Conservation (phyloP, 2,888 invertebrate genomes). For the Deroplatys truncata region DNA sequence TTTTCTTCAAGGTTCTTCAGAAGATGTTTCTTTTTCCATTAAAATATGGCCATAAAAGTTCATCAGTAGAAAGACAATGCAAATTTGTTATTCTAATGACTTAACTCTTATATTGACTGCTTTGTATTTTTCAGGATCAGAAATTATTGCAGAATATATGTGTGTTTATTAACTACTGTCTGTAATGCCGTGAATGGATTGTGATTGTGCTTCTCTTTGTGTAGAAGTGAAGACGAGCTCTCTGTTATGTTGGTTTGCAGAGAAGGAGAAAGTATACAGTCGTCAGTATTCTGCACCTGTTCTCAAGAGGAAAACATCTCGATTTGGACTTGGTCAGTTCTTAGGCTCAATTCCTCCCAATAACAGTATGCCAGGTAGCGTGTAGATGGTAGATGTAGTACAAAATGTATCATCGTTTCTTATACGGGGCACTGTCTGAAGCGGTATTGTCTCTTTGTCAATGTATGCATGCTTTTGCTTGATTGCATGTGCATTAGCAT, state of each 20-base stretch:
- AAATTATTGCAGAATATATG: slow-evolving; percentile 17
- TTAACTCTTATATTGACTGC: neutral
- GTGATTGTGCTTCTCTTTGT: neutral
- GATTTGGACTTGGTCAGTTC: slow-evolving; percentile 86
- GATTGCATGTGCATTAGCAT: neutral
- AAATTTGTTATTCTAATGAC: neutral
- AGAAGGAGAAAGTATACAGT: slow-evolving; percentile 81
- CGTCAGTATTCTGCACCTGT: slow-evolving; percentile 95
- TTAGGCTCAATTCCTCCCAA: slow-evolving; percentile 55
- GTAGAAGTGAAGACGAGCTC: neutral
- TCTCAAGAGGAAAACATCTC: slow-evolving; percentile 86
- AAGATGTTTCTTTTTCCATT: neutral
- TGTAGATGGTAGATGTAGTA: slow-evolving; percentile 40
- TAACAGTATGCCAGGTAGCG: slow-evolving; percentile 58
- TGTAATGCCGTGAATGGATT: neutral
- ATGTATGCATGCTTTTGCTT: neutral
- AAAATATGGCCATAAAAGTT: neutral
- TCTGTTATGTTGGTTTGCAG: slow-evolving; percentile 41
- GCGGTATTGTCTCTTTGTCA: neutral
- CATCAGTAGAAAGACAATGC: neutral
- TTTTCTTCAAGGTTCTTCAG: too few species aligned
- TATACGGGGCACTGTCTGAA: neutral
- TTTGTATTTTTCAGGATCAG: slow-evolving; percentile 11
- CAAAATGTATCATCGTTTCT: slow-evolving; percentile 10
- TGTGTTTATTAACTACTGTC: neutral